These are phyloP conservation scores for Araneus ventricosus DNA, from an alignment of 1,140 invertebrate genomes.

Conservation along the genomic window DNA sequence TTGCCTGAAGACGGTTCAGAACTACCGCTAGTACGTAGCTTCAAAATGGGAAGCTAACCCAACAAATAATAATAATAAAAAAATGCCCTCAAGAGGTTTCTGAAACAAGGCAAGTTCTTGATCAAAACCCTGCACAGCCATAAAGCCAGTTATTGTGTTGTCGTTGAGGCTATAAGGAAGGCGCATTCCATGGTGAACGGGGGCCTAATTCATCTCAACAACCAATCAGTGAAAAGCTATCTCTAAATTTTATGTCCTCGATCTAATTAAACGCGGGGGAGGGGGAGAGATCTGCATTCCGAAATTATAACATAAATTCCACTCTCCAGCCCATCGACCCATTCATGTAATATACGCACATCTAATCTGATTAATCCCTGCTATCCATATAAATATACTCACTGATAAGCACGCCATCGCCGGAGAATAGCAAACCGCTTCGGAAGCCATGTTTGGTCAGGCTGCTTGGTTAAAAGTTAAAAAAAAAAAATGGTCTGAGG, in stretches of 20 bases:
- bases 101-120: too few species aligned
- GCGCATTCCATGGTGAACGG: neutral
- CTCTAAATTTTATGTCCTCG: slow-evolving; percentile 32
- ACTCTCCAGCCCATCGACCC: neutral
- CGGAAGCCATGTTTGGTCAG: neutral
- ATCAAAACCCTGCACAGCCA: neutral
- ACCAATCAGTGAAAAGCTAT: slow-evolving; percentile 35
- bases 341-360: slow-evolving; percentile 16
- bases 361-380: slow-evolving; percentile 58
- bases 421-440: neutral
- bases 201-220: neutral
- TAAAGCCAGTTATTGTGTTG: neutral
- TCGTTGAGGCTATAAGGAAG: neutral
- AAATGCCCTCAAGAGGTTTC: too few species aligned
- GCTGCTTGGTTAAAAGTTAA: too few species aligned
- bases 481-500: too few species aligned
- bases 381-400: slow-evolving; percentile 42
- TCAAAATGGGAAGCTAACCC: neutral
- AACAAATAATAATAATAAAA: neutral
- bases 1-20: too few species aligned
- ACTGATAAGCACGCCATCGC: neutral
- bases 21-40: too few species aligned
- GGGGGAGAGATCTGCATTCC: neutral
- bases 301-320: slow-evolving; percentile 58
- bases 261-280: slow-evolving; percentile 44